Evolutionary conservation across 2,888 invertebrate genomes (phyloP).

Genomic region (Drosophila eohydei): DNA sequence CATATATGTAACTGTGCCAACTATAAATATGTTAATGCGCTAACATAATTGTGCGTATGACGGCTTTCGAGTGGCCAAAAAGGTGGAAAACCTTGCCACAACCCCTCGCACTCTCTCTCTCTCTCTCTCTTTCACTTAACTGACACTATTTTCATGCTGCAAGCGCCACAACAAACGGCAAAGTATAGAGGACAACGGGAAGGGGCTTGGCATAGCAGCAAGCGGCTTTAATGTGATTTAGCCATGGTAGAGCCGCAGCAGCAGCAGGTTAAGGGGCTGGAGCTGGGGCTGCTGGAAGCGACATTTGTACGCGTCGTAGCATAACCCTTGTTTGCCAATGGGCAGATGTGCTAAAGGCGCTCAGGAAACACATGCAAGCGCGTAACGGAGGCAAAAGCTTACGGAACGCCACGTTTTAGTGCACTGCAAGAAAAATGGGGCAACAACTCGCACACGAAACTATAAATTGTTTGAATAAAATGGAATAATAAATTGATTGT

Average conservation of each 20-base stretch:
- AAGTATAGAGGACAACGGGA: background rate
- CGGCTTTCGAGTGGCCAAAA: constrained; percentile 6
- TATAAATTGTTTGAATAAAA: background rate
- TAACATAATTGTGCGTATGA: constrained; percentile 60
- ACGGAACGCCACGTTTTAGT: constrained; percentile 17
- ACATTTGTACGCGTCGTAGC: constrained; percentile 17
- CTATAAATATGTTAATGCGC: constrained; percentile 61
- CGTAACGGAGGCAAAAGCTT: constrained; percentile 44
- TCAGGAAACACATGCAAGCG: constrained; percentile 43
- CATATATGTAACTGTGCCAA: constrained; percentile 13
- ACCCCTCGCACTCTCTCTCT: background rate
- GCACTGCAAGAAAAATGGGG: constrained; percentile 24
- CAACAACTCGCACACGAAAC: too few relatives aligned
- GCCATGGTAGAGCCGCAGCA: constrained; percentile 31
- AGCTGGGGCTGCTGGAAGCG: background rate
- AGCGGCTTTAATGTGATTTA: constrained; percentile 73
- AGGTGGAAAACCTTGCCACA: background rate
- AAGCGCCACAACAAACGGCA: constrained; percentile 39
- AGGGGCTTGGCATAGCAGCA: constrained; percentile 4
- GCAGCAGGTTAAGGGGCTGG: background rate
- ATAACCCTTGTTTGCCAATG: constrained; percentile 50
- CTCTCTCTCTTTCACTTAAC: constrained; percentile 30
- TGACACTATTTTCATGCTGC: constrained; percentile 72
- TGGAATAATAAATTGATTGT: background rate
- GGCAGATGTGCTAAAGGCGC: constrained; percentile 53